A percentile compares a stretch with the other conserved stretches of the same genome.
Evolutionary conservation across 2,888 invertebrate genomes (phyloP).

Genomic region (Catocala nupta): DNA sequence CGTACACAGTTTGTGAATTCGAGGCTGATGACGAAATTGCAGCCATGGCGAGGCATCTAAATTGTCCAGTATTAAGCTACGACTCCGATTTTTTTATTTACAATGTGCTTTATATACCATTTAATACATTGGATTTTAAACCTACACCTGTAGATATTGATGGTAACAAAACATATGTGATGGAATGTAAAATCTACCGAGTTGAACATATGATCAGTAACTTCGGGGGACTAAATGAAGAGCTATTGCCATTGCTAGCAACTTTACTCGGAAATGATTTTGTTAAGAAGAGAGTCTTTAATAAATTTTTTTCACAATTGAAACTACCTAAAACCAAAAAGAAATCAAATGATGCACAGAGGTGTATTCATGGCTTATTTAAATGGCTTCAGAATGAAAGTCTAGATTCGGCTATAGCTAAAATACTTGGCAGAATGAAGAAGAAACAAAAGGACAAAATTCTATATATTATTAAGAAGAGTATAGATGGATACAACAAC

Average conservation of each 20-base stretch:
- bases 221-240: conserved; percentile 89
- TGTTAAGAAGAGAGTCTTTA: conserved; percentile 90
- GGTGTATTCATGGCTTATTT: conserved; percentile 90
- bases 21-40: conserved; percentile 97
- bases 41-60: conserved; percentile 91
- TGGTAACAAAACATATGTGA: conserved; percentile 69
- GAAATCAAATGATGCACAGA: conserved; percentile 88
- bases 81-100: conserved; percentile 98
- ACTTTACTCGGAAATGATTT: conserved; percentile 97
- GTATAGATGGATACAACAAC: conserved; percentile 89
- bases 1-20: conserved; percentile 91
- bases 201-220: conserved; percentile 90
- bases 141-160: conserved; percentile 63
- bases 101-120: conserved; percentile 93
- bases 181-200: conserved; percentile 91
- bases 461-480: conserved; percentile 87
- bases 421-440: conserved; percentile 89
- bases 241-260: conserved; percentile 92
- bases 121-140: conserved; percentile 89
- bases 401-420: conserved; percentile 89
- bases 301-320: conserved; percentile 90
- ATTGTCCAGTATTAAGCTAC: conserved; percentile 95
- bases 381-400: conserved; percentile 92
- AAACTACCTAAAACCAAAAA: conserved; percentile 86
- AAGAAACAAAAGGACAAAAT: conserved; percentile 85